Percentiles rank a stretch among this genome's conserved stretches.
phyloP scores from a whole-genome alignment of 1,140 invertebrate genomes.

The Drosophila pachea region DNA sequence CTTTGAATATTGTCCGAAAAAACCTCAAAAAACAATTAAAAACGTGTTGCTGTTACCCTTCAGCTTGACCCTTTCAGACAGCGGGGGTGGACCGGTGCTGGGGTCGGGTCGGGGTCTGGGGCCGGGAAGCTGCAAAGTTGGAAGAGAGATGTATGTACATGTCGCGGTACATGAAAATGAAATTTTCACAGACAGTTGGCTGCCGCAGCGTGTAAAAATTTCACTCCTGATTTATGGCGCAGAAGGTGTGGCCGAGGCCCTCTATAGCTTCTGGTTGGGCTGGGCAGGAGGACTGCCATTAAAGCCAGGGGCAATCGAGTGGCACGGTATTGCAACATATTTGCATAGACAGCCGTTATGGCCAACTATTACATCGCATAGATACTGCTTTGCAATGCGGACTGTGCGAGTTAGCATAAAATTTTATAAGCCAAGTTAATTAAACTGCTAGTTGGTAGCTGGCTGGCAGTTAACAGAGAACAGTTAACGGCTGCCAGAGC shows the following conservation, averaged over 20 bases:
- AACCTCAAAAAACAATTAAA: slow-evolving; percentile 70
- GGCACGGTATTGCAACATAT: slow-evolving; percentile 69
- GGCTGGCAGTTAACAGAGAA: slow-evolving; percentile 46
- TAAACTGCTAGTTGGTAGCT: slow-evolving; percentile 45
- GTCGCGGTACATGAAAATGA: slow-evolving; percentile 61
- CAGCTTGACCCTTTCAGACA: slow-evolving; percentile 4
- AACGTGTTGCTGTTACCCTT: slow-evolving; percentile 56
- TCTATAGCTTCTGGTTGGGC: neutral
- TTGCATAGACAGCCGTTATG: slow-evolving; percentile 71
- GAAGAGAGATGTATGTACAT: slow-evolving; percentile 22
- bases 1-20: slow-evolving; percentile 28
- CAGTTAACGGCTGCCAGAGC: slow-evolving; percentile 35
- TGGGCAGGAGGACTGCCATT: neutral
- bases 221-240: slow-evolving; percentile 69
- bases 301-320: slow-evolving; percentile 35
- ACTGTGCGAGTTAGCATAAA: slow-evolving; percentile 54
- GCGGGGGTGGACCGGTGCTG: too few species aligned
- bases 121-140: slow-evolving; percentile 16
- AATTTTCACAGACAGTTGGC: slow-evolving; percentile 72
- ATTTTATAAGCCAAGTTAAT: slow-evolving; percentile 75
- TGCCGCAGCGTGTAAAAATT: slow-evolving; percentile 64
- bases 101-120: too few species aligned
- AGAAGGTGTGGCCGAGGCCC: neutral
- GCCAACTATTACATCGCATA: slow-evolving; percentile 55
- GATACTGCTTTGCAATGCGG: slow-evolving; percentile 64